A percentile compares a stretch with the other conserved stretches of the same genome.
phyloP scores from a whole-genome alignment of 2,888 invertebrate species.

The Julus scandinavius region DNA sequence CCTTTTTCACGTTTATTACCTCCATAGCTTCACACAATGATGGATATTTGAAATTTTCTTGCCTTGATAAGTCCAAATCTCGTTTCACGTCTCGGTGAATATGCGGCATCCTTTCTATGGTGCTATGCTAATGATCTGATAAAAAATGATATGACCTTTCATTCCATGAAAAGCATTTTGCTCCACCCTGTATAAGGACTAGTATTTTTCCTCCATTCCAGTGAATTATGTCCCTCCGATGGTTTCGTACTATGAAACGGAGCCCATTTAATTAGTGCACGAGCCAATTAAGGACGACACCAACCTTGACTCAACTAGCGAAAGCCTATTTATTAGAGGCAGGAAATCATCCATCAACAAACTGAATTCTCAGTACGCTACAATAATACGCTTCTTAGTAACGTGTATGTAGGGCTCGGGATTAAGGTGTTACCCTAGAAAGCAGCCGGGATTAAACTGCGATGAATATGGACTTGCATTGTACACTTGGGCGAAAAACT shows the following conservation, averaged over 20 bases:
- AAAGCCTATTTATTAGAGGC: conserved; percentile 34
- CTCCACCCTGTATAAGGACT: background rate
- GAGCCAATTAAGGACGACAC: conserved; percentile 41
- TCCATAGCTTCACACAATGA: background rate
- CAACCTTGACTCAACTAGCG: background rate
- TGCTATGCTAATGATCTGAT: too few relatives aligned
- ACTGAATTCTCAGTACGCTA: conserved; percentile 18
- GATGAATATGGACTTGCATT: background rate
- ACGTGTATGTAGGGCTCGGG: background rate
- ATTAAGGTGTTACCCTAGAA: background rate
- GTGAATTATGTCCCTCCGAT: background rate
- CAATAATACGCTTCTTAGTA: conserved; percentile 5
- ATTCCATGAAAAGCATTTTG: background rate
- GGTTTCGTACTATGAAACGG: background rate
- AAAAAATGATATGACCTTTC: too few relatives aligned
- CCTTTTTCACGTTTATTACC: background rate
- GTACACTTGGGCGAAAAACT: background rate
- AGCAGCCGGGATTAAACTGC: background rate
- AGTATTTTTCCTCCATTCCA: background rate
- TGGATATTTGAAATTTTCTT: background rate
- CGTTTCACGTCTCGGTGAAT: too few relatives aligned
- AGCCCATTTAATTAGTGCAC: conserved; percentile 24
- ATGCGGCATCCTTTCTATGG: too few relatives aligned
- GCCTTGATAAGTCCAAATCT: too few relatives aligned
- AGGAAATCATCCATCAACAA: conserved; percentile 38